Evolutionary conservation across 2,888 invertebrate species (phyloP), one percentile per base, ranked within the genome.

Genomic region (Nysson spinosus): DNA sequence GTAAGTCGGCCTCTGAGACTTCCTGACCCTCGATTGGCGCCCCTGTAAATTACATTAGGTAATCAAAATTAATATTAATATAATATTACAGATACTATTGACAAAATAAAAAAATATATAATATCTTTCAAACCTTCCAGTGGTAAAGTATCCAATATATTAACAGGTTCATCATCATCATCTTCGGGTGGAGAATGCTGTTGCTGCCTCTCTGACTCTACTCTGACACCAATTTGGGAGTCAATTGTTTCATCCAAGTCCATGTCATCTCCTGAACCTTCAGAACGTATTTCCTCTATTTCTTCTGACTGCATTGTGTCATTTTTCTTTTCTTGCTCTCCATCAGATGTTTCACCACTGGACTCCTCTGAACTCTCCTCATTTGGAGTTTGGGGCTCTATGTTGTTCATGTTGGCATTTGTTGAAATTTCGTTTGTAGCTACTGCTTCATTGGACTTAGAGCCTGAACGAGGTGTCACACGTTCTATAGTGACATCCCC

Each of bases 401-500:
- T 51, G 62, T 75, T 81, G 62, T 78, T 78, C 58, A 71, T 73
- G 60, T 68, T 79, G 57, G 62, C 32, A 39, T 69, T 68, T 26
- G 75, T 71, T 46, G 58, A 58, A 54, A 65, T 43, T 56, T 82
- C 70, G 44, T 62, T 64, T 24, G 73, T 42, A 57, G 70, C 66
- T 43, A 58, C 66, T 47, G 69, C 56, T 50, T 80, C 81, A 49
- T 72, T 66, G 19, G 81, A 61, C 54, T 81, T 76, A 32, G 80
- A 62, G 57, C 76, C 77, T 47, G 79, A 70, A 43, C 82, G 81
- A 39, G 88, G 85, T 63, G 85, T 78, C 58, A 88, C 88, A 37
- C 90, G 87, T 82, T 91, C 90, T 76, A 91, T 90, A 35, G 90
- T 91, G 78, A 91, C 90, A 88, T 91, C 90, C 76, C 90, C 91